These are phyloP conservation scores for Hirtodrosophila alboralis DNA, from an alignment of 2,888 invertebrate genomes.

Conservation along the genomic window DNA sequence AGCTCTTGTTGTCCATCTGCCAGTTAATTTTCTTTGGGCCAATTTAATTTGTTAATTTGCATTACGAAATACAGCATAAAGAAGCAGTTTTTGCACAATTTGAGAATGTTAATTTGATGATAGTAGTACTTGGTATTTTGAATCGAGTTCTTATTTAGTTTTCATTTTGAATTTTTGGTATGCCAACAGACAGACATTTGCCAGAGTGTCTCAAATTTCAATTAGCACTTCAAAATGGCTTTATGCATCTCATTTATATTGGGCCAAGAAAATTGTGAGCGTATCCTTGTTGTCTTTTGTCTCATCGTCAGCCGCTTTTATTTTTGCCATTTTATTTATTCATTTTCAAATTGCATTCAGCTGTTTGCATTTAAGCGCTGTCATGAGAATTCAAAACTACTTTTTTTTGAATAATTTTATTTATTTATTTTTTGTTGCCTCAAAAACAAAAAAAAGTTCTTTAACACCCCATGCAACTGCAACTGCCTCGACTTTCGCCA, in stretches of 20 bases:
- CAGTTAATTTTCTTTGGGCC: constrained; percentile 47
- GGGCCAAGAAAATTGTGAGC: constrained; percentile 23
- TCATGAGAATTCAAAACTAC: constrained; percentile 70
- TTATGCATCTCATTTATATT: constrained; percentile 62
- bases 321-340: constrained; percentile 58
- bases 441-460: constrained; percentile 51
- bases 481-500: constrained; percentile 37
- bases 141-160: constrained; percentile 15
- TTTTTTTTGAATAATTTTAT: constrained; percentile 70
- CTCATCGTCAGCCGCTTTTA: constrained; percentile 42
- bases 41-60: constrained; percentile 74
- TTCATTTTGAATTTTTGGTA: constrained; percentile 47
- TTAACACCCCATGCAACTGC: constrained; percentile 9
- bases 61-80: constrained; percentile 60
- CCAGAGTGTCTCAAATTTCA: constrained; percentile 29
- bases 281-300: constrained; percentile 33
- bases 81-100: constrained; percentile 57
- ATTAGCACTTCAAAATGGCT: constrained; percentile 35
- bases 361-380: constrained; percentile 67
- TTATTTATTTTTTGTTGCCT: constrained; percentile 66
- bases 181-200: constrained; percentile 27
- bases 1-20: constrained; percentile 40
- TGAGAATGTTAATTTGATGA: constrained; percentile 32
- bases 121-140: constrained; percentile 8
- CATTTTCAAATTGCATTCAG: constrained; percentile 70